phyloP scores from a whole-genome alignment of 1,140 invertebrate species.

The Papilio xuthus region DNA sequence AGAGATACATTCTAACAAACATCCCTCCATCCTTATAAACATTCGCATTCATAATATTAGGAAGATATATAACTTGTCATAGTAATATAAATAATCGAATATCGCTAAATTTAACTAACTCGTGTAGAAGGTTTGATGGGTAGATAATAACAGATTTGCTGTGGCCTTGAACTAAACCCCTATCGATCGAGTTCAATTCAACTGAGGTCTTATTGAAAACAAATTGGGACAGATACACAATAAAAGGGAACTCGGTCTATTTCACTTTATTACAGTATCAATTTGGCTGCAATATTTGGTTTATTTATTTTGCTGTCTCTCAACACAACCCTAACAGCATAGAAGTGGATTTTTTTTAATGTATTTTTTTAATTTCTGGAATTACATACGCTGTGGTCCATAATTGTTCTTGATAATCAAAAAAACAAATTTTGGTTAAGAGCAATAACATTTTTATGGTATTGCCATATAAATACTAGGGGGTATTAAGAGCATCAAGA shows the following conservation, averaged over 20 bases:
- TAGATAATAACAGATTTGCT: background rate
- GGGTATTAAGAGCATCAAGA: no score
- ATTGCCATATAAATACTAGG: no score
- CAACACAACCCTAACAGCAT: background rate
- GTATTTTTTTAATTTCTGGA: no score
- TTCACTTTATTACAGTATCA: constrained; percentile 25
- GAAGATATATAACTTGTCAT: background rate
- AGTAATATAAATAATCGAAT: background rate
- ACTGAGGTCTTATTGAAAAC: background rate
- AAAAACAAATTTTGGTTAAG: no score
- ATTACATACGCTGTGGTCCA: no score
- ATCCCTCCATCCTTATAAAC: no score
- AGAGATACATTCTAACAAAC: no score
- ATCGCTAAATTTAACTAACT: background rate
- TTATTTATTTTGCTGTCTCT: constrained; percentile 16
- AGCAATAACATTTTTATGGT: no score
- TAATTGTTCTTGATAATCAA: no score
- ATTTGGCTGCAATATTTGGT: constrained; percentile 10
- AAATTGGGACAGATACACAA: constrained; percentile 24
- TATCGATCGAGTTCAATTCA: background rate
- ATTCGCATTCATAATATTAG: no score
- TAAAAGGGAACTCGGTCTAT: constrained; percentile 19
- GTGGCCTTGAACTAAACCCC: background rate
- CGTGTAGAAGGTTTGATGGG: background rate
- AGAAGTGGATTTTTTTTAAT: background rate